Evolutionary conservation across 2,113 vertebrate species (phyloP).

Genomic region (Heterochromis multidens): DNA sequence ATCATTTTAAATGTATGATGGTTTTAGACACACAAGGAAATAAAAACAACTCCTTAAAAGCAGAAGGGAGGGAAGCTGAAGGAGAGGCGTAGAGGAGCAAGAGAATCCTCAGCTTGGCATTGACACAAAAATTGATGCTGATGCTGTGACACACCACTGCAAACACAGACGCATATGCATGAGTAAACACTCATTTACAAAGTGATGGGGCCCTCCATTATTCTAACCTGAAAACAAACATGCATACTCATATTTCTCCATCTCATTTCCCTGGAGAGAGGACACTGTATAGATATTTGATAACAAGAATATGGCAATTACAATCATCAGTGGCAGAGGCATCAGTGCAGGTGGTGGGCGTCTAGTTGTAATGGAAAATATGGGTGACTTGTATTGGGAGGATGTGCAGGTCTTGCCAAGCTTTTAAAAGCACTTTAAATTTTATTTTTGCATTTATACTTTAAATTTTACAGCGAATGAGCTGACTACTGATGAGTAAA

Average conservation of each 20-base stretch:
- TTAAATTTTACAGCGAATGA: conserved; percentile 21
- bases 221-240: conserved; percentile 52
- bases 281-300: conserved; percentile 34
- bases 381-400: neutral
- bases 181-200: conserved; percentile 49
- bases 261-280: conserved; percentile 28
- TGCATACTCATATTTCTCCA: conserved; percentile 21
- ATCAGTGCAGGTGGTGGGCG: conserved; percentile 34
- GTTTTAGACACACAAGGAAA: conserved; percentile 7
- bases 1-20: conserved; percentile 28
- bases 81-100: neutral
- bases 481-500: conserved; percentile 39
- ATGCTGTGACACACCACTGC: conserved; percentile 32
- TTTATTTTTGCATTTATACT: neutral
- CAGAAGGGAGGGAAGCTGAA: neutral
- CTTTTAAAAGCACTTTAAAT: conserved; percentile 28
- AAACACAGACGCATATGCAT: conserved; percentile 26
- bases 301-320: conserved; percentile 43
- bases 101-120: conserved; percentile 30
- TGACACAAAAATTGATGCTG: conserved; percentile 25
- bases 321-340: conserved; percentile 21
- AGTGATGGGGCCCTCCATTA: conserved; percentile 44
- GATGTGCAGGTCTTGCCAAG: neutral
- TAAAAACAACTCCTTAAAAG: conserved; percentile 24
- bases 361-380: conserved; percentile 33